Evolutionary conservation across 2,113 vertebrate species (phyloP).

Genomic region (Phrynosoma platyrhinos): DNA sequence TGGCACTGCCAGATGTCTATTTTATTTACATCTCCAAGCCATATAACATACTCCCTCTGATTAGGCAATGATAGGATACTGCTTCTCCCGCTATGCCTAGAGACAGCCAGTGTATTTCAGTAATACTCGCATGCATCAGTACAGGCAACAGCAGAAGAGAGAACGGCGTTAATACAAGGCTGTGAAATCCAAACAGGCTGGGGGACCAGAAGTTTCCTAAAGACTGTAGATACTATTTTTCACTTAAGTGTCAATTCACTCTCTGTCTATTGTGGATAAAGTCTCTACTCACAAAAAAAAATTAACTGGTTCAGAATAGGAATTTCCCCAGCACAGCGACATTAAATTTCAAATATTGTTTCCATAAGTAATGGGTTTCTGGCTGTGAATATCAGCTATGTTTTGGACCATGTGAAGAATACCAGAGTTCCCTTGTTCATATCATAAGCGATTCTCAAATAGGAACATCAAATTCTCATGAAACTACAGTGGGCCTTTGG

Average conservation of each 20-base stretch:
- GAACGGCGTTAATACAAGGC: neutral
- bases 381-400: neutral
- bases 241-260: neutral
- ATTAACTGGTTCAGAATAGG: no score
- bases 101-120: neutral
- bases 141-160: neutral
- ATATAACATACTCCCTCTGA: conserved; percentile 7
- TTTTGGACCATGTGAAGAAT: neutral
- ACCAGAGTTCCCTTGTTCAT: neutral
- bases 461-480: neutral
- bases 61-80: conserved; percentile 13
- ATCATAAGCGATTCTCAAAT: neutral
- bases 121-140: conserved; percentile 2
- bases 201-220: neutral
- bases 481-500: neutral
- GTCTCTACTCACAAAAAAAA: neutral
- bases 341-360: neutral
- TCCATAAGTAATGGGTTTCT: neutral
- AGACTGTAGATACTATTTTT: neutral
- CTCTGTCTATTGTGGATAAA: neutral
- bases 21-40: conserved; percentile 32
- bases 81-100: neutral
- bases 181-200: neutral
- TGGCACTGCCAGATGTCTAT: conserved; percentile 16
- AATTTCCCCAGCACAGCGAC: neutral